Conservation (phyloP, 1,140 invertebrate species). For the Metaphire vulgaris region DNA sequence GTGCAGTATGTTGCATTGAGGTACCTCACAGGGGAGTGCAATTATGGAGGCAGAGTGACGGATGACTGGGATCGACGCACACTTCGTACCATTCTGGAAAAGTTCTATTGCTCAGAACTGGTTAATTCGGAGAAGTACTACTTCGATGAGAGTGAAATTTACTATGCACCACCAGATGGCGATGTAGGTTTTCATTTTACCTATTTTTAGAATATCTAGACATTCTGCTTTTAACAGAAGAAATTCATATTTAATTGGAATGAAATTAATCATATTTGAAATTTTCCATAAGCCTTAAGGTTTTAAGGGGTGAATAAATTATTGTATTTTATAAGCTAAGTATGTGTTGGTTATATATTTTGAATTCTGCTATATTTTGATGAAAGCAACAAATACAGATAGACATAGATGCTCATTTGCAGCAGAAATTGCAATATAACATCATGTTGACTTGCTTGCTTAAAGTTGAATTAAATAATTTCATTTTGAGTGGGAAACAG, state of each 20-base stretch:
- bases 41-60: conserved; percentile 85
- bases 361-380: too few species aligned
- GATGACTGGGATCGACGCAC: conserved; percentile 89
- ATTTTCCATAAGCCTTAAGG: conserved; percentile 3
- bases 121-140: conserved; percentile 44
- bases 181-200: neutral
- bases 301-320: conserved; percentile 27
- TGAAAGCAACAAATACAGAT: too few species aligned
- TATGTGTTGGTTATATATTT: too few species aligned
- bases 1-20: conserved; percentile 80
- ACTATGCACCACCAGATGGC: conserved; percentile 67
- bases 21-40: conserved; percentile 90
- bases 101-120: conserved; percentile 60
- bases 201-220: neutral
- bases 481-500: too few species aligned
- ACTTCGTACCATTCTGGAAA: conserved; percentile 67
- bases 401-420: too few species aligned
- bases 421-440: too few species aligned
- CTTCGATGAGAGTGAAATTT: conserved; percentile 58
- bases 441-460: too few species aligned
- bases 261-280: neutral
- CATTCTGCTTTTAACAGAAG: neutral
- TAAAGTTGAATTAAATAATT: too few species aligned
- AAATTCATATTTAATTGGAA: neutral
- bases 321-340: too few species aligned